Percentiles rank a stretch among this genome's conserved stretches.
phyloP scores from a whole-genome alignment of 2,797 vertebrate genomes.

The Chiropotes sagulatus region DNA sequence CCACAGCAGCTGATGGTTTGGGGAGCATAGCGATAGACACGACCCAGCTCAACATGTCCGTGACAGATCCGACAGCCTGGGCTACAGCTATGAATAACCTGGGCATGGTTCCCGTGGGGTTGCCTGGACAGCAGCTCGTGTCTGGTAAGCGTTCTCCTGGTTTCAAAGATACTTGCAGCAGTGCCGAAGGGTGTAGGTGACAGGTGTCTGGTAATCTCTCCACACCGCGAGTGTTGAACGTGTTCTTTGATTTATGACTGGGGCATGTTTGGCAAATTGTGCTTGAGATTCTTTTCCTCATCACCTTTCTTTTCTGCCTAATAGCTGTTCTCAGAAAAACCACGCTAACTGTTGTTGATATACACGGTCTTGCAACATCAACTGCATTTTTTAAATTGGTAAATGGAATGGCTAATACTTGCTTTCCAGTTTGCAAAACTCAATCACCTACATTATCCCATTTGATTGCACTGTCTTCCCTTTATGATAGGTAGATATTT shows the following conservation, averaged over 20 bases:
- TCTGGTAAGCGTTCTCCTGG: slow-evolving; percentile 87
- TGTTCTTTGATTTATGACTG: background rate
- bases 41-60: slow-evolving; percentile 90
- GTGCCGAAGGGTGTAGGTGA: background rate
- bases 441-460: rapidly evolving
- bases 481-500: background rate
- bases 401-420: background rate
- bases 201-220: background rate
- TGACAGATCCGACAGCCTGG: slow-evolving; percentile 93
- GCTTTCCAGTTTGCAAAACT: background rate
- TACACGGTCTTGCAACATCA: background rate
- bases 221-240: background rate
- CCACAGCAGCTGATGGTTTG: slow-evolving; percentile 91
- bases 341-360: too few species aligned
- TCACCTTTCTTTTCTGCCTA: background rate
- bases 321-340: background rate
- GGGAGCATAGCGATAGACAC: slow-evolving; percentile 91
- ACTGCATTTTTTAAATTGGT: background rate
- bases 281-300: background rate
- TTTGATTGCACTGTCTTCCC: background rate
- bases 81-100: slow-evolving; percentile 97
- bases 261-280: background rate
- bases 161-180: background rate
- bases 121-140: slow-evolving; percentile 93
- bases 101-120: slow-evolving; percentile 93